These are phyloP conservation scores for Centrocercus urophasianus DNA, from an alignment of 2,113 vertebrate species.

Conservation along the genomic window DNA sequence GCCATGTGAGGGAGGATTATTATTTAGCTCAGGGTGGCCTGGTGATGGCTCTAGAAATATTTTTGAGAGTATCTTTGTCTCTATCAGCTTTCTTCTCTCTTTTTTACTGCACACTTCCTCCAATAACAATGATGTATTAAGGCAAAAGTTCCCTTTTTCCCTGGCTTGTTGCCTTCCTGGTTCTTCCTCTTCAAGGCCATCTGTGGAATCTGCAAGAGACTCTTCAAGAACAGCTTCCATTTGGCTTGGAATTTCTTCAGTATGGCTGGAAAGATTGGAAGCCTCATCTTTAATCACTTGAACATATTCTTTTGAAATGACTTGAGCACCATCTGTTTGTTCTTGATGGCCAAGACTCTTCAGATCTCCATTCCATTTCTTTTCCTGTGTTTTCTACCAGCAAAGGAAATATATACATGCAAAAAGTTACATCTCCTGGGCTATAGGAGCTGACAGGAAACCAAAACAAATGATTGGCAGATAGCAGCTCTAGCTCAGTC, in stretches of 20 bases:
- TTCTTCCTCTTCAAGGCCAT: not conserved
- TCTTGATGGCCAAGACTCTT: not conserved
- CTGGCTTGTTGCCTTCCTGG: not conserved
- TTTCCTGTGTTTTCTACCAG: constrained; percentile 27
- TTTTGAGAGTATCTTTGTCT: constrained; percentile 73
- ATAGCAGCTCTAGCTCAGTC: not conserved
- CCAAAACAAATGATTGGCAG: not conserved
- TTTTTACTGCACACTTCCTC: not conserved
- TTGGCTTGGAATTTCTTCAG: not conserved
- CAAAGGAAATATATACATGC: not conserved
- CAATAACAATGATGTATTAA: not conserved
- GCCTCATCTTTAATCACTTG: not conserved
- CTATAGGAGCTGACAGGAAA: not conserved
- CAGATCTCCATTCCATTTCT: not conserved
- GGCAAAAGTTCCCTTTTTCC: not conserved
- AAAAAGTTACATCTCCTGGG: not conserved
- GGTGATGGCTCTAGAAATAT: not conserved
- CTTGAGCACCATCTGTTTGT: not conserved
- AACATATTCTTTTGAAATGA: not conserved
- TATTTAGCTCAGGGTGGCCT: not conserved
- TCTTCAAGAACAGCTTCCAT: not conserved
- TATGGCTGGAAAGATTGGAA: not conserved
- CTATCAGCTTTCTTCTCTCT: constrained; percentile 68
- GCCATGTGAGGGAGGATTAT: not conserved
- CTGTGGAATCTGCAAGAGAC: not conserved